These are phyloP conservation scores for Eupithecia subfuscata DNA, from an alignment of 2,888 invertebrate species.

Conservation along the genomic window DNA sequence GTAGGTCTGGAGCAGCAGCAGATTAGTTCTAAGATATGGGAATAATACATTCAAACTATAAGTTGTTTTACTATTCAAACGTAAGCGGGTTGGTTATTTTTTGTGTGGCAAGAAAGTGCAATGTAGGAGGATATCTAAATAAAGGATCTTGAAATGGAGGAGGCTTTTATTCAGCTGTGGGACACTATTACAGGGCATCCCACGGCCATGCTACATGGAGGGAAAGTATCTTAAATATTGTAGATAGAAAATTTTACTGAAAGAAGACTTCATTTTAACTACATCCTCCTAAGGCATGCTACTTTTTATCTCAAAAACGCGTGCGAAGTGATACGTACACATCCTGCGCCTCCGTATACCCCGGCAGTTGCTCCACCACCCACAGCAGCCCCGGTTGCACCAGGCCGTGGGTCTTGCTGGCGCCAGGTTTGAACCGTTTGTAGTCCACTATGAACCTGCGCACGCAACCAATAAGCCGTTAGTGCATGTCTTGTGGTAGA, in stretches of 20 bases:
- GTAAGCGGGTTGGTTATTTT: too few species aligned
- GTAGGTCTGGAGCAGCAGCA: constrained; percentile 69
- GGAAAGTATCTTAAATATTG: too few species aligned
- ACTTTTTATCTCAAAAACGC: not conserved
- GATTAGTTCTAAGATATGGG: constrained; percentile 54
- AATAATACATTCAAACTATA: not conserved
- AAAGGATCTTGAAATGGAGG: too few species aligned
- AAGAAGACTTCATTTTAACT: too few species aligned
- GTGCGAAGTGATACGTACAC: constrained; percentile 52
- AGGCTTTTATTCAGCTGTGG: too few species aligned
- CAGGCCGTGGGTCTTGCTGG: constrained; percentile 47
- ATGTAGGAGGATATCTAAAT: too few species aligned
- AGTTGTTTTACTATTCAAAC: not conserved
- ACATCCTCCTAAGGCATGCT: too few species aligned
- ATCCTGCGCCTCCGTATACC: constrained; percentile 67
- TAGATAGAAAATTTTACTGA: too few species aligned
- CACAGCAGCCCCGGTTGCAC: constrained; percentile 80
- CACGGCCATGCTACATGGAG: too few species aligned
- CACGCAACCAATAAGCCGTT: not conserved
- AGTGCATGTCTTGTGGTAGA: not conserved
- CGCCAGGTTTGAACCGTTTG: constrained; percentile 82
- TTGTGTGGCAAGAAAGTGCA: too few species aligned
- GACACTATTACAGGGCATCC: too few species aligned
- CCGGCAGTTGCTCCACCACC: constrained; percentile 86
- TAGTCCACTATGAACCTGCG: constrained; percentile 85